These are phyloP conservation scores for Caenorhabditis sulstoni DNA, from an alignment of 2,888 invertebrate genomes.

Conservation along the genomic window DNA sequence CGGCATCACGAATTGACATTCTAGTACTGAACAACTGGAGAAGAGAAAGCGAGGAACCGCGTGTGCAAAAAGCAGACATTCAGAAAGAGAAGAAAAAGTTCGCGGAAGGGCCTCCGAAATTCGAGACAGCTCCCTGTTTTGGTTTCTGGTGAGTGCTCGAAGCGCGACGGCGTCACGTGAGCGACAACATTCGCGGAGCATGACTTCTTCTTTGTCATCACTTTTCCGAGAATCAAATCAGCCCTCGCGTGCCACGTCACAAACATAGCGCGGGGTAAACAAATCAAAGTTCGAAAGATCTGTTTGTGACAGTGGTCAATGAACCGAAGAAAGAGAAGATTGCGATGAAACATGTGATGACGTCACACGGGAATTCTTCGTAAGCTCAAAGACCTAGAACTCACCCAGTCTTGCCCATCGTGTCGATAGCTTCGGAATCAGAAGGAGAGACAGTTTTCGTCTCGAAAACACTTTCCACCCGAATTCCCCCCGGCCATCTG, in stretches of 20 bases:
- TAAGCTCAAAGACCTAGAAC: neutral
- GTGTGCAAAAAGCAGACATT: slow-evolving; percentile 13
- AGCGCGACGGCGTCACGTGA: too few species aligned
- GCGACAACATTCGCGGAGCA: too few species aligned
- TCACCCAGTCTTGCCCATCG: too few species aligned
- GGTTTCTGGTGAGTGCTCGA: neutral
- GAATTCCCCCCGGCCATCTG: too few species aligned
- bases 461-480: too few species aligned
- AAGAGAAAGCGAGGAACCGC: slow-evolving; percentile 16
- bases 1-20: slow-evolving; percentile 28
- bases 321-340: neutral
- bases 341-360: neutral
- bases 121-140: neutral
- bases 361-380: neutral
- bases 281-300: neutral
- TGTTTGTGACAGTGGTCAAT: slow-evolving; percentile 31
- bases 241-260: neutral
- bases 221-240: neutral
- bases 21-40: slow-evolving; percentile 20
- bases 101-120: neutral
- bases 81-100: too few species aligned
- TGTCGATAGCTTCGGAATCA: too few species aligned
- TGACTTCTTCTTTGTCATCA: too few species aligned
- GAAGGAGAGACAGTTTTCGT: too few species aligned
- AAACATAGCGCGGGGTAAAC: neutral